These are phyloP conservation scores for Gila orcuttii DNA, from an alignment of 2,113 vertebrate genomes.

Conservation along the genomic window DNA sequence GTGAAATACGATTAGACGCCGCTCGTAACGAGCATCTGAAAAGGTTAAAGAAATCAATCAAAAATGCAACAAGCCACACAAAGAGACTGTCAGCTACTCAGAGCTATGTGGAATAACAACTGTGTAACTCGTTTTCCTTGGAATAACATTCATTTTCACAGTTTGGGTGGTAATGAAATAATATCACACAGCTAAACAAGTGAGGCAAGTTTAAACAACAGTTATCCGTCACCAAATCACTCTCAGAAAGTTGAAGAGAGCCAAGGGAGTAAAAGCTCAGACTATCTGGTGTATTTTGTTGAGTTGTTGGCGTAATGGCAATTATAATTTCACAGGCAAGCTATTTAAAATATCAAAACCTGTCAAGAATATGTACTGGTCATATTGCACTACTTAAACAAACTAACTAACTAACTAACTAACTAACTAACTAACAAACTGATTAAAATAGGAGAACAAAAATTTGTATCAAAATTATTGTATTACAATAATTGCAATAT, in stretches of 20 bases:
- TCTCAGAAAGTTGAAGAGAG: background rate
- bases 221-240: slow-evolving; percentile 7
- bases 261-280: background rate
- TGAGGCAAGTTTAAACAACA: slow-evolving; percentile 20
- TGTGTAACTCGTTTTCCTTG: slow-evolving; percentile 5
- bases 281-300: background rate
- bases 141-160: slow-evolving; percentile 39
- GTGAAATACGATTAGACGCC: slow-evolving; percentile 21
- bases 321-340: background rate
- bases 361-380: too few relatives aligned
- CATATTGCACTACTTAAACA: too few relatives aligned
- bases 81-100: background rate
- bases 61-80: slow-evolving; percentile 30
- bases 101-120: slow-evolving; percentile 10
- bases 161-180: background rate
- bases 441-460: too few relatives aligned
- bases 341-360: background rate
- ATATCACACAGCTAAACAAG: slow-evolving; percentile 16
- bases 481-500: too few relatives aligned
- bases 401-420: too few relatives aligned
- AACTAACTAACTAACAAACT: too few relatives aligned
- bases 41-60: slow-evolving; percentile 42
- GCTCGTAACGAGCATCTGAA: slow-evolving; percentile 24
- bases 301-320: background rate
- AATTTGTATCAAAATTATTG: too few relatives aligned